phyloP scores from a whole-genome alignment of 2,797 vertebrate genomes.

The Sebastes paucispinis region DNA sequence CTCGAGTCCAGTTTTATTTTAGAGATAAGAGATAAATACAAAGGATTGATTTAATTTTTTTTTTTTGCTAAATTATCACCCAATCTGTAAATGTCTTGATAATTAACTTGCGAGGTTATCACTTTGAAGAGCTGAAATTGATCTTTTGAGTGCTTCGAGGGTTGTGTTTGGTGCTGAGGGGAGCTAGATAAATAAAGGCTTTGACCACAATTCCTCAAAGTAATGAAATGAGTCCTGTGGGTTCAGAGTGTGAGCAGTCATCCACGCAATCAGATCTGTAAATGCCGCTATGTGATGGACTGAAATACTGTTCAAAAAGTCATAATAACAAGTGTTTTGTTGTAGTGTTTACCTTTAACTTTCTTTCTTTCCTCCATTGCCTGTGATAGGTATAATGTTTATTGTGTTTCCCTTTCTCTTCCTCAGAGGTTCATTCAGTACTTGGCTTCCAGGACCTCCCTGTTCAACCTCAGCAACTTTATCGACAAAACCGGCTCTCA shows the following conservation, averaged over 20 bases:
- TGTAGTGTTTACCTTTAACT: not conserved
- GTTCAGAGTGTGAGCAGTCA: not conserved
- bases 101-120: not conserved
- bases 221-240: not conserved
- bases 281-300: not conserved
- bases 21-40: not conserved
- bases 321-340: not conserved
- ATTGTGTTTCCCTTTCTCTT: slow-evolving; percentile 23
- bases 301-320: not conserved
- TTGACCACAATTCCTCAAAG: slow-evolving; percentile 1
- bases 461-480: slow-evolving; percentile 99
- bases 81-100: not conserved
- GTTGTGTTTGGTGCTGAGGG: not conserved
- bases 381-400: not conserved
- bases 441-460: slow-evolving; percentile 97
- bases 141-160: slow-evolving; percentile 2
- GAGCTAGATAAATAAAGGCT: not conserved
- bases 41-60: not conserved
- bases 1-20: not conserved
- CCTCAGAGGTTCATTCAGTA: slow-evolving; percentile 99
- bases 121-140: not conserved
- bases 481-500: slow-evolving; percentile 99
- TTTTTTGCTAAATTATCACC: not conserved
- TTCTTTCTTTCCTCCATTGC: not conserved
- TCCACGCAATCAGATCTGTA: not conserved